Evolutionary conservation across 2,888 invertebrate species (phyloP).

Genomic region (Holacanthella duospinosa): DNA sequence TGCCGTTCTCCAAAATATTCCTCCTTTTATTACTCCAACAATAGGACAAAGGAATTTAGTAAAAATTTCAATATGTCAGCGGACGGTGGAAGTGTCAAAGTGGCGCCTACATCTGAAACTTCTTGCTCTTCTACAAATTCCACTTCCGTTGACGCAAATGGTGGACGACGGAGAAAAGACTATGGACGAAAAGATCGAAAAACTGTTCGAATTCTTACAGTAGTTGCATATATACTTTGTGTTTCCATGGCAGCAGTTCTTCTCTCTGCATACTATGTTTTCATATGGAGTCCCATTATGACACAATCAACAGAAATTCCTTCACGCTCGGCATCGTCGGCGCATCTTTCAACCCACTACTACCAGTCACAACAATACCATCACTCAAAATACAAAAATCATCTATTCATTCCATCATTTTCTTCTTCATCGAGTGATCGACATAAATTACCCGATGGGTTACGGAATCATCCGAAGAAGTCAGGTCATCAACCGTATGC

Average conservation of each 20-base stretch:
- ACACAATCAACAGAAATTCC: not conserved
- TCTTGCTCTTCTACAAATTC: not conserved
- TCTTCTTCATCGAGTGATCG: not conserved
- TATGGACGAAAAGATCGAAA: constrained; percentile 38
- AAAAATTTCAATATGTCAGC: constrained; percentile 4
- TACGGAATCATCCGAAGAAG: not conserved
- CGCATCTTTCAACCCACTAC: constrained; percentile 3
- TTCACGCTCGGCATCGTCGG: not conserved
- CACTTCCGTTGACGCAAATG: constrained; percentile 10
- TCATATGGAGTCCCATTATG: constrained; percentile 42
- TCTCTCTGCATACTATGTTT: constrained; percentile 45
- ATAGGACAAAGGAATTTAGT: not conserved
- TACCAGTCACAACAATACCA: not conserved
- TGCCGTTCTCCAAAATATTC: not conserved
- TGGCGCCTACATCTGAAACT: not conserved
- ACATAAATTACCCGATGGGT: not conserved
- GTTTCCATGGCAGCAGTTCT: constrained; percentile 47
- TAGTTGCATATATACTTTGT: constrained; percentile 45
- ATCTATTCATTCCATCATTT: not conserved
- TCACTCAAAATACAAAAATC: not conserved
- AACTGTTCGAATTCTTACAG: constrained; percentile 45
- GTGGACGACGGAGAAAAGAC: constrained; percentile 18
- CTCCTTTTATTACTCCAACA: not conserved
- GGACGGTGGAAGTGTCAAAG: constrained; percentile 3
- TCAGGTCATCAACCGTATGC: not conserved